Conservation (phyloP, 2,797 vertebrate genomes). For the Rhabdophis nuchalis region DNA sequence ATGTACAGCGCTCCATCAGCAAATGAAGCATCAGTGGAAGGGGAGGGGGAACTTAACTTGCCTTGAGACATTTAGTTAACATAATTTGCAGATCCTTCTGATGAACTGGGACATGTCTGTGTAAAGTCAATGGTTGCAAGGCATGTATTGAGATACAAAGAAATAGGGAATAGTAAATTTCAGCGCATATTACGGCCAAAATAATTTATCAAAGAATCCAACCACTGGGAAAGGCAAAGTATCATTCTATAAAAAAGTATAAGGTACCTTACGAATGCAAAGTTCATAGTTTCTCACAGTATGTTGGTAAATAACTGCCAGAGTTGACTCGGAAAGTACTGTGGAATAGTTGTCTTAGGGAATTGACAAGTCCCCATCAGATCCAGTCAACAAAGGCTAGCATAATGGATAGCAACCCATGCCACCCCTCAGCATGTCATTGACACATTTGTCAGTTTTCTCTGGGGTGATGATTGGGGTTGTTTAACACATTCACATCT, state of each 20-base stretch:
- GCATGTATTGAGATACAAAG: not conserved
- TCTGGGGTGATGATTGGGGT: not conserved
- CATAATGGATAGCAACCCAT: not conserved
- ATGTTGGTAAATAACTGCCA: not conserved
- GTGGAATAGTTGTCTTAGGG: not conserved
- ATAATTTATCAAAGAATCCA: not conserved
- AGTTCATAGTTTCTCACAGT: not conserved
- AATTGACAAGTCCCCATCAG: not conserved
- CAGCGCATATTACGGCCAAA: not conserved
- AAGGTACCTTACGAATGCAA: not conserved
- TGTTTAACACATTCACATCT: not conserved
- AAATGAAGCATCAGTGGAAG: not conserved
- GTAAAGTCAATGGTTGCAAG: not conserved
- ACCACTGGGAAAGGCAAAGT: not conserved
- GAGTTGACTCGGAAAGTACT: not conserved
- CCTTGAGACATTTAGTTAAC: not conserved
- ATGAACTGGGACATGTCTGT: not conserved
- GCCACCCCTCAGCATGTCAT: not conserved
- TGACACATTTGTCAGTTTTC: not conserved
- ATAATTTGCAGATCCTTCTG: not conserved
- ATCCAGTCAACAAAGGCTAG: not conserved
- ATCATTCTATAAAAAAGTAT: not conserved
- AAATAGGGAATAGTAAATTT: not conserved
- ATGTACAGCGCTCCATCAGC: not conserved
- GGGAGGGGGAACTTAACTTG: not conserved